Base-by-base conservation (phyloP, 2,113 vertebrate genomes). In the Turnix velox region DNA sequence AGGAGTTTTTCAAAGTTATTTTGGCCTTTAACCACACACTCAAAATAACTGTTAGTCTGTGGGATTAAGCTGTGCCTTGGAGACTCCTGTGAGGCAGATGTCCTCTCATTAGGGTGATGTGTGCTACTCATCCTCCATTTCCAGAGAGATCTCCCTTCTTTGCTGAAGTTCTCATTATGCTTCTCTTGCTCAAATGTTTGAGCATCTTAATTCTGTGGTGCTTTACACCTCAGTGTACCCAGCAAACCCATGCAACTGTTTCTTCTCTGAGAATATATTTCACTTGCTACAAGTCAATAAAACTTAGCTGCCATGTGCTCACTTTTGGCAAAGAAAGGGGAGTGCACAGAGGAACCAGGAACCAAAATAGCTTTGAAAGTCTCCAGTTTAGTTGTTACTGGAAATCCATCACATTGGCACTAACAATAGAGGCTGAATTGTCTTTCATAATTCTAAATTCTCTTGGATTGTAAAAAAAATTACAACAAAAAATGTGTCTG, bases 81-180 rank as follows among this genome's bases (percentile, higher is more conserved):
- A 31, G 65, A 5, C 40, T 55, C n/a, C 49, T 72, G 27, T 33
- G 49, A 49, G 78, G 62, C 33, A 37, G 10, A 7, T 16, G 18
- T 40, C 48, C 42, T 42, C 48, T 45, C 13, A 0, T 23, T 7
- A 30, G 57, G 20, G 14, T 39, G 23, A 15, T 27, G 20, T 20
- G 42, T 59, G 61, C 57, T 37, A 2, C 30, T 33, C 0, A 1
- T 30, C 17, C 24, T 37, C 27, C 0, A 0, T 72, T 78, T 42
- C 74, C 33, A 72, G 82, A 35, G 62, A n/a, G 1, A 18, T 35
- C 15, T 23, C 74, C 57, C 35, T 87, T 12, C 12, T 69, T 25
- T 55, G 9, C 6, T 48, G 49, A 61, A n/a, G 33, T 55, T 57
- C 28, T 55, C 18, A 3, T 39, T 0, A 0, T 14, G 7, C n/a